Base-by-base conservation (phyloP, 2,113 vertebrate genomes). In the Sander lucioperca region DNA sequence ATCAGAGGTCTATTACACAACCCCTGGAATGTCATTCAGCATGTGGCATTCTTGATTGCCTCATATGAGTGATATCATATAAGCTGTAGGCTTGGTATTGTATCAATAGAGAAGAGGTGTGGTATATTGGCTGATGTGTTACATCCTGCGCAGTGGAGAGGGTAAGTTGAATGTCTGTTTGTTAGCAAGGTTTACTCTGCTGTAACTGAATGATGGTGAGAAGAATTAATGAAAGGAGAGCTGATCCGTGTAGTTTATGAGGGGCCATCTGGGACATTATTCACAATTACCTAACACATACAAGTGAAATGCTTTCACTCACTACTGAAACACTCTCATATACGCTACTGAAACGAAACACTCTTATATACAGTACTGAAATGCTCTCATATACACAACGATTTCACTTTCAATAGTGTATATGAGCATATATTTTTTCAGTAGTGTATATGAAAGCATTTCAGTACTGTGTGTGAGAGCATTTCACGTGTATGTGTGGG, bases 1-100 rank as follows among this genome's bases (percentile, higher is more conserved):
- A 65, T 36, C 36, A 64, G 5, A 63, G 36, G 10, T 64, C 19
- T 63, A 5, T 23, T 13, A 45, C 18, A 79, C 36, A 71, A 45
- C 77, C 27, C 25, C 58, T 36, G 25, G 27, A 33, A 64, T 54
- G 58, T 64, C 48, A 56, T 64, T 56, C 77, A 56, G 23, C 36
- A 56, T 47, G 18, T 18, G 36, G 33, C 36, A 48, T n/a, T 36
- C 23, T 18, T 57, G 48, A 56, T 53, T 43, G 48, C 18, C 2
- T 33, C 48, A 47, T 71, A 33, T 16, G 48, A 43, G 25, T 8
- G 58, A 63, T 53, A 30, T 62, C 13, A 53, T n/a, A 43, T 43
- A 21, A 63, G 67, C 67, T 33, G 9, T 23, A 12, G 23, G 47
- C 54, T 39, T 2, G 3, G 19, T 8, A 25, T 23, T 25, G n/a